Evolutionary conservation across 2,113 vertebrate genomes (phyloP), one percentile per base, ranked within the genome.

Genomic region (Puffinus mauretanicus): DNA sequence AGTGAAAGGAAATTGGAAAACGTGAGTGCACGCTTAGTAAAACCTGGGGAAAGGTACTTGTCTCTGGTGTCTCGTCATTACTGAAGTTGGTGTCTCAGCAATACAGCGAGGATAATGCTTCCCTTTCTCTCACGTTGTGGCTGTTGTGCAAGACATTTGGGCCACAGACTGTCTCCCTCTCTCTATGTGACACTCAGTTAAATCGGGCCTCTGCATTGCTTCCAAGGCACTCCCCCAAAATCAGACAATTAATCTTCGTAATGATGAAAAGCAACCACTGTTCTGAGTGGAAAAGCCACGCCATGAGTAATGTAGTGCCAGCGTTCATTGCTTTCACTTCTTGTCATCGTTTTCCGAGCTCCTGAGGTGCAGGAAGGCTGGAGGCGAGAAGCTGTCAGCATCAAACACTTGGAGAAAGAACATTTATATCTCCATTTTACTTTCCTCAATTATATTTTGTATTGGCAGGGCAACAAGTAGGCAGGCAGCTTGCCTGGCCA

Each of bases 401-500:
- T 54, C 77, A 66, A 40, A 90, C 71, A 47, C 32, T 71, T 80
- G 51, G 51, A 90, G 44, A 78, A 92, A 93, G 83, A 80, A 60
- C 73, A 52, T 66, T 87, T 94, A 4, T 88, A 44, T 93, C 65
- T 89, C 47, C 64, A 47, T 94, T 84, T 85, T 83, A 29, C 46
- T 88, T 91, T 55, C 21, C 47, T 82, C 84, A 82, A 52, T 91
- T 93, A 54, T 47, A 18, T 83, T 62, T 85, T 72, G 30, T 78
- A 94, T 55, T 86, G 82, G n/a, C 71, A 66, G 62, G 71, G 75
- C 87, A 93, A 34, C 51, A 88, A 82, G 80, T 82, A 80, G 75
- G 55, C 78, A 91, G 70, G 75, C 91, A 88, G n/a, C 47, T 87
- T 95, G 78, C 58, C 51, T 93, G 79, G 64, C 78, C 84, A 55